These are phyloP conservation scores for Norana najaformis DNA, from an alignment of 2,888 invertebrate genomes.

Conservation along the genomic window DNA sequence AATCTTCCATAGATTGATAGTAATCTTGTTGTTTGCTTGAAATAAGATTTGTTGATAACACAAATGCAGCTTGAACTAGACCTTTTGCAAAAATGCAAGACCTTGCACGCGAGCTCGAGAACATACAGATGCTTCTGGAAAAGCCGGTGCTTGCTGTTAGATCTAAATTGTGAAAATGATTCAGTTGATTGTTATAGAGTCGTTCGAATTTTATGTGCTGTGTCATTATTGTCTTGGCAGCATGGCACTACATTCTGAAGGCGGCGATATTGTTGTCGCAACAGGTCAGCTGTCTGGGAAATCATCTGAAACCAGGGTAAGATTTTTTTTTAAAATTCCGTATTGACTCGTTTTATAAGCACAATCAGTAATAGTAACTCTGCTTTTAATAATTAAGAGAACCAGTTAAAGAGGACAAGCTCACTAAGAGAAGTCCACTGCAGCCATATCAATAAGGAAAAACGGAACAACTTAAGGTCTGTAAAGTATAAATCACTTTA, in stretches of 20 bases:
- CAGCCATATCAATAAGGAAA: neutral
- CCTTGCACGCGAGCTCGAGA: neutral
- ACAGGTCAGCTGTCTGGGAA: neutral
- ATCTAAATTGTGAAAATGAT: neutral
- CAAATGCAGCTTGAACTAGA: neutral
- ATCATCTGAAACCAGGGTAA: slow-evolving; percentile 8
- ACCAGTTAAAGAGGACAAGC: neutral
- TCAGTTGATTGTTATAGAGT: neutral
- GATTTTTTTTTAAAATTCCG: neutral
- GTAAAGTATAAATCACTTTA: neutral
- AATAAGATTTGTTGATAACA: neutral
- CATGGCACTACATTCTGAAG: neutral
- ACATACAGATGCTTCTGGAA: neutral
- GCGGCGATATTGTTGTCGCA: neutral
- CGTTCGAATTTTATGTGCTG: neutral
- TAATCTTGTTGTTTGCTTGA: neutral
- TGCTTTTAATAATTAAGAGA: neutral
- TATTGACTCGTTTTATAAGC: neutral
- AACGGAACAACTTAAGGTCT: neutral
- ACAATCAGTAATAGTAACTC: neutral
- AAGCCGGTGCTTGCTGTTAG: neutral
- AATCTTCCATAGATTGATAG: too few species aligned
- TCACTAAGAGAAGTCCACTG: neutral
- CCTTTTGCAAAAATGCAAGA: neutral
- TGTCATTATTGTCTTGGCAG: neutral